Percentiles rank a stretch among this genome's conserved stretches.
Conservation (phyloP, 2,113 vertebrate species). For the Monopterus albus region DNA sequence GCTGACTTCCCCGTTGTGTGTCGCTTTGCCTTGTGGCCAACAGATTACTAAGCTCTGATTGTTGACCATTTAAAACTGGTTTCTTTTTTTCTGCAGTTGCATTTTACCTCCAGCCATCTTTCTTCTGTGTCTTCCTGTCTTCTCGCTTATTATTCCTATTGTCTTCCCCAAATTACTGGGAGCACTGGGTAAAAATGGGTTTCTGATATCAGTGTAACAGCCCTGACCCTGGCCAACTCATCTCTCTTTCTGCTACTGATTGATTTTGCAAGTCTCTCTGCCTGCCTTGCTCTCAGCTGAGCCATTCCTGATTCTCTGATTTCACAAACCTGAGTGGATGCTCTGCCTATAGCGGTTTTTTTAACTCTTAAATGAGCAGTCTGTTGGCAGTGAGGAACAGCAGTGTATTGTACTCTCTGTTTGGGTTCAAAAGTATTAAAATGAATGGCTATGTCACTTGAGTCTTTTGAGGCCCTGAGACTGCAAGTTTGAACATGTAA, state of each 20-base stretch:
- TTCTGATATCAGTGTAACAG: constrained; percentile 65
- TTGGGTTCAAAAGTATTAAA: constrained; percentile 27
- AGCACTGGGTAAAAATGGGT: constrained; percentile 64
- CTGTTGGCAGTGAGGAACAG: constrained; percentile 19
- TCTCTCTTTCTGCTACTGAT: constrained; percentile 62
- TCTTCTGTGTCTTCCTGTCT: constrained; percentile 16
- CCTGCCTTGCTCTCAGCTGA: constrained; percentile 46
- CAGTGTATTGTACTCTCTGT: constrained; percentile 8
- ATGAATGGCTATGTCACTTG: too few relatives aligned
- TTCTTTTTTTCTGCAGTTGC: not conserved
- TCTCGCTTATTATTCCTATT: constrained; percentile 2
- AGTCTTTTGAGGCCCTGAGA: too few relatives aligned
- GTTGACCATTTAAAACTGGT: constrained; percentile 43
- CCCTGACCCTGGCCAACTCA: constrained; percentile 62
- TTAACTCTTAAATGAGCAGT: constrained; percentile 31
- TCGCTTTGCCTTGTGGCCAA: constrained; percentile 51
- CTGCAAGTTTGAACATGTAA: too few relatives aligned
- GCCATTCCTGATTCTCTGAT: constrained; percentile 22
- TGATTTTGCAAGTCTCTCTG: constrained; percentile 63
- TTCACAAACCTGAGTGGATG: constrained; percentile 52
- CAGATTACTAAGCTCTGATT: constrained; percentile 71
- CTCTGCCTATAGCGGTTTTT: constrained; percentile 15
- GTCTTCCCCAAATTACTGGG: constrained; percentile 45
- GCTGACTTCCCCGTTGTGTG: constrained; percentile 19
- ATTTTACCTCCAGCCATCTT: constrained; percentile 12